A percentile compares a stretch with the other conserved stretches of the same genome.
phyloP scores from a whole-genome alignment of 1,140 invertebrate genomes.

The Gryon sp. region DNA sequence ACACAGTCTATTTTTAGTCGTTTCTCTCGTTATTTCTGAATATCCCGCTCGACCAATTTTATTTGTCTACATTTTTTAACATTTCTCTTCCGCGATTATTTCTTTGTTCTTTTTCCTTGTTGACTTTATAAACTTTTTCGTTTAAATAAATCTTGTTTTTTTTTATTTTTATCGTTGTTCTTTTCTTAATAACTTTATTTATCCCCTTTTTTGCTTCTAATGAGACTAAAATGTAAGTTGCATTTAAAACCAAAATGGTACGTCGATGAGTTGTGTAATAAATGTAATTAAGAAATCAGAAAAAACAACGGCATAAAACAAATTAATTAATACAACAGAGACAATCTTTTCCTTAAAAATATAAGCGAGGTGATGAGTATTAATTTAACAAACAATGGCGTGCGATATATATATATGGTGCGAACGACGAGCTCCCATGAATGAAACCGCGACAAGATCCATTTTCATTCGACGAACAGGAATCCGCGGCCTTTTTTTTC shows the following conservation, averaged over 20 bases:
- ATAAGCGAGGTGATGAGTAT: constrained; percentile 14
- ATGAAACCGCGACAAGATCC: constrained; percentile 9
- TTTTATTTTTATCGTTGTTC: no score
- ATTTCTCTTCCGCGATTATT: no score
- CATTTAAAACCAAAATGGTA: background rate
- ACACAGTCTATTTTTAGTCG: constrained; percentile 14
- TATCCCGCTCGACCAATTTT: background rate
- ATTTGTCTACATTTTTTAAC: background rate
- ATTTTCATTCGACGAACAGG: constrained; percentile 1
- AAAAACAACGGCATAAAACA: background rate
- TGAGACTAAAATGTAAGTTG: no score
- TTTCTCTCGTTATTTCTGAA: background rate
- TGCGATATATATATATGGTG: no score
- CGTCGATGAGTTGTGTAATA: background rate
- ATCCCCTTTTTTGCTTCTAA: no score
- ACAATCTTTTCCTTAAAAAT: constrained; percentile 28
- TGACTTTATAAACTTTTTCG: no score
- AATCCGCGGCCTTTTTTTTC: background rate
- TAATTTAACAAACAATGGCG: constrained; percentile 36
- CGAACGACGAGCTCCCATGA: constrained; percentile 18
- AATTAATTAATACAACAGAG: constrained; percentile 27
- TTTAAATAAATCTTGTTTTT: no score
- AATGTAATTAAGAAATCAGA: background rate
- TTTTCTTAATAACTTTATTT: no score
- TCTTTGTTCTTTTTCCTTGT: background rate